These are phyloP conservation scores for Sus cebifrons DNA, from an alignment of 2,797 vertebrate species.

Conservation along the genomic window DNA sequence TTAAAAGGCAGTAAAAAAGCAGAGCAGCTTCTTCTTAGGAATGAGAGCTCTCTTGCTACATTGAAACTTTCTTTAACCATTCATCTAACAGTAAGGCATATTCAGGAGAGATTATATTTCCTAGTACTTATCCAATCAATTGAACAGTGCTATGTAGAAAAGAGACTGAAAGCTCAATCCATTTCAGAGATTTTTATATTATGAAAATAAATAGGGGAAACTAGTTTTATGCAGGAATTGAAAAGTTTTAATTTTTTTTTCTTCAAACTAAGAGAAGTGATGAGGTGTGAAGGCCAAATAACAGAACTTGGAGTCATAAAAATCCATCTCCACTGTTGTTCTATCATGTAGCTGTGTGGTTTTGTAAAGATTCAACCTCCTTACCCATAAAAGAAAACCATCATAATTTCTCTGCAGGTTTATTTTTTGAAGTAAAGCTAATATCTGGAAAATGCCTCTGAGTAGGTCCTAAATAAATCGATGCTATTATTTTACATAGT, in stretches of 20 bases:
- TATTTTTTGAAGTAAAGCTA: conserved; percentile 19
- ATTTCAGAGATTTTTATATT: neutral
- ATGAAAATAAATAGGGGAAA: neutral
- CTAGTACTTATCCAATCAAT: neutral
- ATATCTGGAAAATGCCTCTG: neutral
- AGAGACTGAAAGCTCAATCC: neutral
- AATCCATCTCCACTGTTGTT: neutral
- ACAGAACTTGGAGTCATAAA: conserved; percentile 4
- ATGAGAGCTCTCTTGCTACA: neutral
- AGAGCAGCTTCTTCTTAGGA: neutral
- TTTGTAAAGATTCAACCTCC: neutral
- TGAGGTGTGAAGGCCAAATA: neutral
- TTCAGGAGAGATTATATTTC: neutral
- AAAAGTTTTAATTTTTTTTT: neutral
- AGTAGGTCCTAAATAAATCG: neutral
- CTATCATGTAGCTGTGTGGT: neutral
- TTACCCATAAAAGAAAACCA: neutral
- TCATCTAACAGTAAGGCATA: neutral
- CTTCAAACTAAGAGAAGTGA: neutral
- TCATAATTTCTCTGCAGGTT: neutral
- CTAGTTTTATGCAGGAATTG: neutral
- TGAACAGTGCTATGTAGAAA: neutral
- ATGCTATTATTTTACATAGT: neutral
- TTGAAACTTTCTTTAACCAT: neutral
- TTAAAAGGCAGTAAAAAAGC: neutral